Percentiles rank a stretch among this genome's conserved stretches.
Conservation (phyloP, 2,888 invertebrate species). For the Cheilosia variabilis region DNA sequence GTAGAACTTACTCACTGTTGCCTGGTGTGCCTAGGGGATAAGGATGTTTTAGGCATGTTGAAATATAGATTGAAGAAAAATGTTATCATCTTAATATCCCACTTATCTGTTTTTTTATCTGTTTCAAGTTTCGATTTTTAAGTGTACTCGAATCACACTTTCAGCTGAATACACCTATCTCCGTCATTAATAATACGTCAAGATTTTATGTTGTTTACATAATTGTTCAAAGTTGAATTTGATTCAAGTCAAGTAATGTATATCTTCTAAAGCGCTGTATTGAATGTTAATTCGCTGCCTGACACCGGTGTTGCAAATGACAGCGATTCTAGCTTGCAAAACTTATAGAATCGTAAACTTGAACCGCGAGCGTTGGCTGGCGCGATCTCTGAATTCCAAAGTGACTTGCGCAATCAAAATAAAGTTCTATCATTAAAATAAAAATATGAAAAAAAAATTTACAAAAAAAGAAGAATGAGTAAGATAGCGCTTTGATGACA, state of each 20-base stretch:
- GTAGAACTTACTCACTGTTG: too few relatives aligned
- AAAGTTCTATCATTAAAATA: conserved; percentile 13
- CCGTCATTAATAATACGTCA: conserved; percentile 21
- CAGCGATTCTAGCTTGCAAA: conserved; percentile 13
- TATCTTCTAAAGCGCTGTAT: conserved; percentile 8
- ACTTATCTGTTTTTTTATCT: too few relatives aligned
- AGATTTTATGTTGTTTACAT: conserved; percentile 26
- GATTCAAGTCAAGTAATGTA: conserved; percentile 23
- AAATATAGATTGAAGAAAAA: too few relatives aligned
- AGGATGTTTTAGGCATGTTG: too few relatives aligned
- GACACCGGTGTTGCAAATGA: conserved; percentile 37
- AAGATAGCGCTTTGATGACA: conserved; percentile 23
- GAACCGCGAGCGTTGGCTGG: conserved; percentile 16
- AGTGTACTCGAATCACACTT: too few relatives aligned
- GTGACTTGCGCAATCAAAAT: conserved; percentile 16
- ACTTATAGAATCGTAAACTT: conserved; percentile 50
- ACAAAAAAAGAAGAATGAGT: conserved; percentile 15
- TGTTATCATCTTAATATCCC: too few relatives aligned
- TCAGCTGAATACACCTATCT: conserved; percentile 5
- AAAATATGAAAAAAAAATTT: not conserved
- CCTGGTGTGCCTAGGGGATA: too few relatives aligned
- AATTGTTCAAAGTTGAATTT: conserved; percentile 16
- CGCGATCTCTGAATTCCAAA: conserved; percentile 41
- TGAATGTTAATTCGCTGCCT: conserved; percentile 55
- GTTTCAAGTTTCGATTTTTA: too few relatives aligned